Evolutionary conservation across 2,888 invertebrate genomes (phyloP).

Genomic region (Lobophora halterata): DNA sequence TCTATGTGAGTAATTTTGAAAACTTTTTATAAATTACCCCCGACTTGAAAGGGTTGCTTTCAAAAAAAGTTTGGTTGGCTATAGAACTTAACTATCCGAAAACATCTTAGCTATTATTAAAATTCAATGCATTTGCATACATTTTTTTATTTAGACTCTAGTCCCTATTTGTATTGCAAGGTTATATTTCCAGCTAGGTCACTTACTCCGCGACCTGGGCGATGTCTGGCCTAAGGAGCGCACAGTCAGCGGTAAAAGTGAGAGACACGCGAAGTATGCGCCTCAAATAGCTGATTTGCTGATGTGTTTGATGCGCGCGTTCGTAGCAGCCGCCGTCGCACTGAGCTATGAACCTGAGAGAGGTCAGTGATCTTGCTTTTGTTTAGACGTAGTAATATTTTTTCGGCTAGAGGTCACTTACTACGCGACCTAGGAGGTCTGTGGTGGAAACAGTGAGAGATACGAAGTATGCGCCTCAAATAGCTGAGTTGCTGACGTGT

Average conservation of each 20-base stretch:
- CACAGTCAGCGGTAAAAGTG: conserved; percentile 4
- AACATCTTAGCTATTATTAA: too few relatives aligned
- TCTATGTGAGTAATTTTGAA: too few relatives aligned
- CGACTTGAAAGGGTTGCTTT: too few relatives aligned
- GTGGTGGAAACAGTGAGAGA: not conserved
- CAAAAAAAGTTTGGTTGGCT: too few relatives aligned
- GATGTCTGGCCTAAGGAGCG: conserved; percentile 55
- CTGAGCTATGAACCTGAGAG: conserved; percentile 54
- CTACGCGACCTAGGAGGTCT: too few relatives aligned
- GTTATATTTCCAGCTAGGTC: conserved; percentile 44
- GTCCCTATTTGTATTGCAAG: not conserved
- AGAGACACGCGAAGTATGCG: conserved; percentile 38
- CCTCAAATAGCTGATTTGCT: conserved; percentile 41
- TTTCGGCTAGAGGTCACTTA: not conserved
- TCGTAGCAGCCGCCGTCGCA: conserved; percentile 41
- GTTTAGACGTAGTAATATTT: not conserved
- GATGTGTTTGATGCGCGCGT: conserved; percentile 39
- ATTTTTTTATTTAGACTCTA: not conserved
- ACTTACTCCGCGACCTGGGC: conserved; percentile 55
- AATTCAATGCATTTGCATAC: too few relatives aligned
- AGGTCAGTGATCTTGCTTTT: conserved; percentile 37
- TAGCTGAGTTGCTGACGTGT: conserved; percentile 36
- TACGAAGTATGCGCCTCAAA: conserved; percentile 40
- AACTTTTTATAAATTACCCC: too few relatives aligned
- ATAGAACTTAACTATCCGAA: too few relatives aligned